Evolutionary conservation across 1,140 invertebrate species (phyloP).

Genomic region (Hyphantria cunea): DNA sequence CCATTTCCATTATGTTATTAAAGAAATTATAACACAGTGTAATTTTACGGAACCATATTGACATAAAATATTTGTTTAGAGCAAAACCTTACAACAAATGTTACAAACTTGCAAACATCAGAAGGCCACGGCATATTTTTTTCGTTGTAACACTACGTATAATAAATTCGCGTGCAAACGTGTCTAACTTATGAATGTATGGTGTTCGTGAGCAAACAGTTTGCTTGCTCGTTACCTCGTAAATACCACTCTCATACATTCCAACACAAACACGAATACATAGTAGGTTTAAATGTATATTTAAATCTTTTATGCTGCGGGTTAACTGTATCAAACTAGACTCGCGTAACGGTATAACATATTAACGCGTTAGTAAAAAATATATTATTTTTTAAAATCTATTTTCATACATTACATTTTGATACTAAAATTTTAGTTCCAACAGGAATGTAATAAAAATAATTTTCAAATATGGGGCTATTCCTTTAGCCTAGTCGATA

Average conservation of each 20-base stretch:
- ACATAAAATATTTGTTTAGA: background rate
- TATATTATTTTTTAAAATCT: no score
- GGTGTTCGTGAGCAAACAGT: constrained; percentile 21
- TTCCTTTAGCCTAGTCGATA: no score
- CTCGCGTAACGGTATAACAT: no score
- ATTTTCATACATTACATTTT: no score
- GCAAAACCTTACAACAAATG: background rate
- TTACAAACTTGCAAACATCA: background rate
- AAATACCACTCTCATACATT: constrained; percentile 52
- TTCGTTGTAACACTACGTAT: background rate
- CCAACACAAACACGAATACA: constrained; percentile 48
- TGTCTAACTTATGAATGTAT: constrained; percentile 5
- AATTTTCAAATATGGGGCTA: no score
- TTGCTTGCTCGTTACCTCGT: constrained; percentile 13
- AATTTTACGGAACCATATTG: background rate
- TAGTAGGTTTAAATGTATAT: constrained; percentile 1
- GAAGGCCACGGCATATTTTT: constrained; percentile 10
- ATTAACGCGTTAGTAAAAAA: no score
- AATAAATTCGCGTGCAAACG: background rate
- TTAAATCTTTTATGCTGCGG: no score
- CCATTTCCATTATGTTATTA: no score
- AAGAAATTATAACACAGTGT: background rate
- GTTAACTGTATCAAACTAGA: no score
- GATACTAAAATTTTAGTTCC: no score
- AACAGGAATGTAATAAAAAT: no score